These are phyloP conservation scores for Metalampra italica DNA, from an alignment of 2,888 invertebrate genomes.

Conservation along the genomic window DNA sequence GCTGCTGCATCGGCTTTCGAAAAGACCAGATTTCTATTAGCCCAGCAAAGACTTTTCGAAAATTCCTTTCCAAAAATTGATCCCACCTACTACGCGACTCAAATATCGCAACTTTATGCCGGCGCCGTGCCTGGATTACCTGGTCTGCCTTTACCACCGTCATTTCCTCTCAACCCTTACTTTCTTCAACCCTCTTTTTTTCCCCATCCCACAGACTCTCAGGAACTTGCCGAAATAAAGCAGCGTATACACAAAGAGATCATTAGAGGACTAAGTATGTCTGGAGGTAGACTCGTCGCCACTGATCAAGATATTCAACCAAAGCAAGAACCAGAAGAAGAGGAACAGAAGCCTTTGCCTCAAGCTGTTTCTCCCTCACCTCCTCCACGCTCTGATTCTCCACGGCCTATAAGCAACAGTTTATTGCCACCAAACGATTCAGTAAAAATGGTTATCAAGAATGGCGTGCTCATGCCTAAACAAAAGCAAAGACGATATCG, in stretches of 20 bases:
- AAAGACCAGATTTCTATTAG: conserved; percentile 78
- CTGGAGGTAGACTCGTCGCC: conserved; percentile 81
- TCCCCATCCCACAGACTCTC: conserved; percentile 75
- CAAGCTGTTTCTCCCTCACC: conserved; percentile 62
- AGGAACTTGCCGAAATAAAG: conserved; percentile 82
- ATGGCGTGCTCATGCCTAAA: conserved; percentile 93
- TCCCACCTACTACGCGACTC: conserved; percentile 80
- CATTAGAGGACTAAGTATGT: conserved; percentile 81
- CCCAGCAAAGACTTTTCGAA: conserved; percentile 83
- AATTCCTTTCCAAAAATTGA: conserved; percentile 80
- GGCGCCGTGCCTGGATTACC: conserved; percentile 76
- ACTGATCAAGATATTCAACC: conserved; percentile 55
- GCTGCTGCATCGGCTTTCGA: conserved; percentile 66
- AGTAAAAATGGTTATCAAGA: conserved; percentile 94
- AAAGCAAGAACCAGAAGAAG: conserved; percentile 73
- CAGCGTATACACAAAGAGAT: conserved; percentile 82
- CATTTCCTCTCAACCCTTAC: conserved; percentile 81
- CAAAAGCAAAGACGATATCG: conserved; percentile 94
- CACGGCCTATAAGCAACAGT: conserved; percentile 62
- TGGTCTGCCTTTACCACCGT: conserved; percentile 73
- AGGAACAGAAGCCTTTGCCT: conserved; percentile 70
- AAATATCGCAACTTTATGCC: conserved; percentile 80
- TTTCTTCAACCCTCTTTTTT: conserved; percentile 80
- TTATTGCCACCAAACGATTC: conserved; percentile 77
- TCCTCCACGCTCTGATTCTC: conserved; percentile 68